Evolutionary conservation across 2,797 vertebrate species (phyloP).

Genomic region (Sebastiscus tertius): DNA sequence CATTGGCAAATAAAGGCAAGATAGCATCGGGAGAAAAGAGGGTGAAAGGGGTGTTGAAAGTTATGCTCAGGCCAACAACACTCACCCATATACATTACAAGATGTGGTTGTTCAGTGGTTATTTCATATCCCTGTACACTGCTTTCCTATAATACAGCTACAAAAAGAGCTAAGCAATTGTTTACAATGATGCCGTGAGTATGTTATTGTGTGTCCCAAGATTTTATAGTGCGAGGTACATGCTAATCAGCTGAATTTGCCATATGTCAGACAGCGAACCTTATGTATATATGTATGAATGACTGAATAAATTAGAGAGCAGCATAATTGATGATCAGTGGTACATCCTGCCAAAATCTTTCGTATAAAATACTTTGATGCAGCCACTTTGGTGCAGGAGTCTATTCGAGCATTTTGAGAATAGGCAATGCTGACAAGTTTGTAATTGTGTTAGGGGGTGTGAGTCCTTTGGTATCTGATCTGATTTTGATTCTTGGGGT

Average conservation of each 20-base stretch:
- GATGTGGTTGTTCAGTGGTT: not conserved
- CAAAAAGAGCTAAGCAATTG: not conserved
- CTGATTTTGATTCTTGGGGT: too few species aligned
- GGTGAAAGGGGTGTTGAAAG: not conserved
- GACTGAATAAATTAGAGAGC: not conserved
- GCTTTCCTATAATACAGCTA: not conserved
- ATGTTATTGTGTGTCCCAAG: not conserved
- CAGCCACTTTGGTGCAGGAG: not conserved
- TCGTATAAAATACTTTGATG: not conserved
- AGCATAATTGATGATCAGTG: not conserved
- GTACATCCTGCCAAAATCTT: not conserved
- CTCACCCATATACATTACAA: not conserved
- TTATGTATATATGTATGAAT: not conserved
- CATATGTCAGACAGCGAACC: not conserved
- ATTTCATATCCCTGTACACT: not conserved
- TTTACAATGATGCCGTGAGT: not conserved
- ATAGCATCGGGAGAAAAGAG: not conserved
- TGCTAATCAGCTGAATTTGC: not conserved
- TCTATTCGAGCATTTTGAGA: not conserved
- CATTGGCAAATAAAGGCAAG: slow-evolving; percentile 29
- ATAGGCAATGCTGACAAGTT: not conserved
- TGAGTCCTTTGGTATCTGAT: too few species aligned
- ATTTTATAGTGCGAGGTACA: not conserved
- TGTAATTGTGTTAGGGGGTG: not conserved
- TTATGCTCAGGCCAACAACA: not conserved